A percentile compares a stretch with the other conserved stretches of the same genome.
Conservation (phyloP, 2,797 vertebrate species). For the Pelobates cultripes region DNA sequence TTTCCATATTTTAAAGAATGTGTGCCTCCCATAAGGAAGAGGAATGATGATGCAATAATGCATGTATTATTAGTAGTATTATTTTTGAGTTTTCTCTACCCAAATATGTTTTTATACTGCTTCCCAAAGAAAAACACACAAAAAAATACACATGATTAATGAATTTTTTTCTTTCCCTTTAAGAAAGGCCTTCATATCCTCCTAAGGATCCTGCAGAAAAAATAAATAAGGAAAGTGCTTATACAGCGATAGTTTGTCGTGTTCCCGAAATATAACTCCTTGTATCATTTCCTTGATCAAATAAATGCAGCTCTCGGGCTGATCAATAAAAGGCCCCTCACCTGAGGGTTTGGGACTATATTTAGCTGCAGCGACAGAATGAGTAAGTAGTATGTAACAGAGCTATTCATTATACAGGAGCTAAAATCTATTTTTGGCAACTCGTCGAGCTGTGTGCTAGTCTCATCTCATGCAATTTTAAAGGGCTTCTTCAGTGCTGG, state of each 20-base stretch:
- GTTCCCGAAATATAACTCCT: constrained; percentile 5
- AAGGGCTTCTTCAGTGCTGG: constrained; percentile 64
- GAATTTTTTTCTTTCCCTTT: neutral
- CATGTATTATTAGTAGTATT: too few species aligned
- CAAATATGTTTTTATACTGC: too few species aligned
- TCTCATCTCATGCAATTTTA: constrained; percentile 63
- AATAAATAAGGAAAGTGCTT: constrained; percentile 11
- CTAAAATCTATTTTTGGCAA: constrained; percentile 68
- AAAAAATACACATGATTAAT: neutral
- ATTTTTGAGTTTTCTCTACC: too few species aligned
- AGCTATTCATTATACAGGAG: constrained; percentile 68
- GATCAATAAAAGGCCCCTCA: constrained; percentile 59
- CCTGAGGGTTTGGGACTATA: constrained; percentile 66
- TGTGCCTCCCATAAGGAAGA: too few species aligned
- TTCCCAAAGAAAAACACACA: too few species aligned
- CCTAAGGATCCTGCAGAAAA: neutral
- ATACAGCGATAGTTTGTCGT: neutral
- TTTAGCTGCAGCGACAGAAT: constrained; percentile 64
- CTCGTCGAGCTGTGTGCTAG: neutral
- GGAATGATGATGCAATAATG: too few species aligned
- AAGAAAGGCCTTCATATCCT: neutral
- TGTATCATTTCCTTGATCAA: constrained; percentile 15
- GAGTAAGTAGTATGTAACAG: constrained; percentile 61
- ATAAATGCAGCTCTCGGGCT: constrained; percentile 19
- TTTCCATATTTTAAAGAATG: too few species aligned